Evolutionary conservation across 2,888 invertebrate genomes (phyloP), one percentile per base, ranked within the genome.

Genomic region (Dilophus febrilis): DNA sequence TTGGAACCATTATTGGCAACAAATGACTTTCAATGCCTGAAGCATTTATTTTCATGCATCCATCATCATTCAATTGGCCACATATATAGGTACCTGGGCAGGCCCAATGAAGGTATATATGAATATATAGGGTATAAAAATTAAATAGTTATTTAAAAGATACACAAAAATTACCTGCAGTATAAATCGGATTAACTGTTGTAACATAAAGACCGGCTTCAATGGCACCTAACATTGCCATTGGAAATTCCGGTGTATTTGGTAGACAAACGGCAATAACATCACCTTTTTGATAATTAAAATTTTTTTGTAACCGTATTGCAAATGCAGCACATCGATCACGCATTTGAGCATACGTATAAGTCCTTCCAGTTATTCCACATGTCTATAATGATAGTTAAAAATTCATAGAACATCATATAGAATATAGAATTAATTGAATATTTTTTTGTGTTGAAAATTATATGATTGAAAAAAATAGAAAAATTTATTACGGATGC

Each of bases 111-210:
- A n/a, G n/a, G n/a, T n/a, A 22, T 8, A 22, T 22, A 22, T 22
- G 8, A 22, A 22, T 22, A 22, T 22, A 22, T 22, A 6, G 4
- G 8, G 8, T 22, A 22, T 22, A 14, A 33, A 4, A 10, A 17
- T 33, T 33, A 14, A 17, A 4, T 17, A 33, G n/a, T 17, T 6
- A 33, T 33, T 33, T 33, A n/a, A 29, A 29, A n/a, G 12, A 29
- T 8, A 29, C 12, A n/a, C 12, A n/a, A 6, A 6, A 22, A 22
- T 64, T 52, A 73, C 73, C 66, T 33, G 70, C 63, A 27, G 77
- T 84, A 51, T 84, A 85, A 44, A 71, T 55, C 0, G 84, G 81
- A 62, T 85, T 86, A 7, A 84, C 65, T 0, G 80, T 75, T 1
- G 83, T 80, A 3, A 77, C 69, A 11, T 73, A 52, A 2, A 78